These are phyloP conservation scores for Macrochelys suwanniensis DNA, from an alignment of 2,797 vertebrate genomes.

Conservation along the genomic window DNA sequence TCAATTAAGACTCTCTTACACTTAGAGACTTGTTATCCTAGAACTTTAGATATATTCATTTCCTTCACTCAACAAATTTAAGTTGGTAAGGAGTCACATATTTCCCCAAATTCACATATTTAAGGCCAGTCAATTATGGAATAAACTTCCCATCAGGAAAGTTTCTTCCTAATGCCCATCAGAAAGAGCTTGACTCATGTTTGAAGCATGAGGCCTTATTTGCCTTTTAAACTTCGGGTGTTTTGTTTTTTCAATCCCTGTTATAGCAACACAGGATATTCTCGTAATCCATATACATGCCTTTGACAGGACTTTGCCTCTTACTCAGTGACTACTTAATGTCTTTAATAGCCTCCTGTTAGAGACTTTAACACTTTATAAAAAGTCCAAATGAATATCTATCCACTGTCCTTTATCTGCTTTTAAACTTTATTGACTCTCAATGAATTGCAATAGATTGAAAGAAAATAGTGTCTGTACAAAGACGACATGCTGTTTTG, in stretches of 20 bases:
- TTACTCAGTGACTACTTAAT: neutral
- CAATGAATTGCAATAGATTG: neutral
- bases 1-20: neutral
- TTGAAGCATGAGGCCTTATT: fast-evolving
- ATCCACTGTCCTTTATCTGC: neutral
- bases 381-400: neutral
- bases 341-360: neutral
- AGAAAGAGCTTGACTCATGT: neutral
- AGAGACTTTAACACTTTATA: neutral
- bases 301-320: neutral
- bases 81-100: neutral
- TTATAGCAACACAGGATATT: neutral
- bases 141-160: neutral
- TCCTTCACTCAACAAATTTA: neutral
- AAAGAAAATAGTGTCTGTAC: neutral
- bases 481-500: neutral
- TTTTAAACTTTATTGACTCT: neutral
- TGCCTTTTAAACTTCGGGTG: neutral
- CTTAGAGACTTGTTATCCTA: neutral
- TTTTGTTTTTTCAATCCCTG: neutral
- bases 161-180: neutral
- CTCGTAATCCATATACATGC: neutral
- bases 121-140: neutral
- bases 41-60: neutral
- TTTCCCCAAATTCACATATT: neutral